Base-by-base conservation (phyloP, 1,140 invertebrate genomes). In the Agrilus planipennis region DNA sequence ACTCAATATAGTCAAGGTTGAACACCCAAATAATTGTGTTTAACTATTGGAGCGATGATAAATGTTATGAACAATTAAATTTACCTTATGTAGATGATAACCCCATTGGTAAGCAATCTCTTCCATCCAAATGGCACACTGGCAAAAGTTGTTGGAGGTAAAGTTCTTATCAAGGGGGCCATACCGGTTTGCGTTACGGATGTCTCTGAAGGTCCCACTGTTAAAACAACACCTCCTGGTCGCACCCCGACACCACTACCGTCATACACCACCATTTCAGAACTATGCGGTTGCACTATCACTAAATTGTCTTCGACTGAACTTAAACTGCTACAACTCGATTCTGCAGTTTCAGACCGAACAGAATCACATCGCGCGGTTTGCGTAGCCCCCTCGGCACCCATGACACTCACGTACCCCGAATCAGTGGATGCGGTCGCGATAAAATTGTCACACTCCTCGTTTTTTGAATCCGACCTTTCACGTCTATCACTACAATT, bases 31-130 rank as follows among this genome's bases (percentile, higher is more conserved):
- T n/a, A n/a, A n/a, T n/a, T n/a, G n/a, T n/a, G n/a, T n/a, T n/a
- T n/a, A n/a, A n/a, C n/a, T n/a, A n/a, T n/a, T n/a, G n/a, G n/a
- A n/a, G n/a, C n/a, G n/a, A n/a, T n/a, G n/a, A n/a, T n/a, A n/a
- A n/a, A n/a, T n/a, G n/a, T n/a, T n/a, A n/a, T n/a, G n/a, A n/a
- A n/a, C n/a, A 31, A 6, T 15, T 10, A 31, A 31, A 47, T 53
- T 59, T 58, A 75, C 72, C 72, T 75, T 49, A 72, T 65, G 58
- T 75, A 75, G 28, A 71, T 59, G 41, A 75, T 58, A 40, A 57
- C 57, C 46, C 67, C 68, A 57, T 69, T 65, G 46, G 63, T 63
- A 32, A 67, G 49, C 18, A 69, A 50, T 43, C 72, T 59, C 47
- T 68, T 69, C 72, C 72, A 75, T 20, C 72, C 70, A 54, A 64